Evolutionary conservation across 37 sponge, comb jelly and placozoan species (phyloP), one percentile per base, ranked within the genome.

Genomic region (Beroe forskalii): DNA sequence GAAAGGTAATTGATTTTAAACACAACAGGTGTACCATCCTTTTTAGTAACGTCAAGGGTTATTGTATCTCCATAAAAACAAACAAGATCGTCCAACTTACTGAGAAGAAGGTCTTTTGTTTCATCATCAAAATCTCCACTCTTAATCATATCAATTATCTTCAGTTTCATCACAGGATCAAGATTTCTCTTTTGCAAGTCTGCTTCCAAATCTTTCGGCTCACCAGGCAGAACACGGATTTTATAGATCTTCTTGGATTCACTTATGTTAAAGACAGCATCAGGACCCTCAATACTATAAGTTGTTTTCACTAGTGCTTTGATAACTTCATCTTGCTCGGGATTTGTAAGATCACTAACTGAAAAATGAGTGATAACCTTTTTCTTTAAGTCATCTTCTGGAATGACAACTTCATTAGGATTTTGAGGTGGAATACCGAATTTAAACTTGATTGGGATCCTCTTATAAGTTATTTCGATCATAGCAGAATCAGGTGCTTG

Each of bases 241-340:
- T 32, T 69, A 37, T 69, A 69, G 12, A 48, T 12, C 12, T 48
- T 48, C 12, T 48, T 48, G 6, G 55, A 48, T 48, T 38, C 86
- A 41, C 86, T 48, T 42, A 80, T 44, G 4, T 41, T 80, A 38
- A 80, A 80, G 1, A 80, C 86, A 17, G 35, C 86, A 80, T 80
- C 86, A 24, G 55, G 20, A 43, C 35, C 48, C 1, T 38, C 86
- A 6, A 80, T 23, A 6, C 8, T 44, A 25, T 80, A 80, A 25
- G 37, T 37, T 4, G 20, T 38, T 6, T 80, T 3, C 55, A 80
- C 25, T 19, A 80, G 55, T 14, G 86, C 28, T 38, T 80, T 32
- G 0, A 80, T 1, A 9, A 80, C 86, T 25, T 80, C 38, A 23
- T 44, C 86, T 27, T 80, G 86, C 20, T 80, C 86, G 1, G 14